Evolutionary conservation across 2,797 vertebrate genomes (phyloP).

Genomic region (Orestias chungarensis): DNA sequence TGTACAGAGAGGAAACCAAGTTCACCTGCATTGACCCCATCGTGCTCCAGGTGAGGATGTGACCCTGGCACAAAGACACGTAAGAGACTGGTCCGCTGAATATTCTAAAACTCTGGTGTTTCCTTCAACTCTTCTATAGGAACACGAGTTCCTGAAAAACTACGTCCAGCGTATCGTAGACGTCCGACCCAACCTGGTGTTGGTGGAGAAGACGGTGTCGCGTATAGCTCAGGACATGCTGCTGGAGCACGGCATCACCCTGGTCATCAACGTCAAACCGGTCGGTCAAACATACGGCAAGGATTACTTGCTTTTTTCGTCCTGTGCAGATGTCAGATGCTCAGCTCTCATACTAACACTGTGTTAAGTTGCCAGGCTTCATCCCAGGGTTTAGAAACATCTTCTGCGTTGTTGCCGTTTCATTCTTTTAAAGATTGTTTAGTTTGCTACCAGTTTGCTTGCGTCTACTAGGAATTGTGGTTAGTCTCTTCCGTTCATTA

Average conservation of each 20-base stretch:
- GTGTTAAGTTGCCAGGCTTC: neutral
- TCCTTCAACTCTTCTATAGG: conserved; percentile 72
- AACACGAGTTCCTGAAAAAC: conserved; percentile 97
- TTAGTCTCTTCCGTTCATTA: too few species aligned
- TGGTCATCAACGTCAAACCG: conserved; percentile 97
- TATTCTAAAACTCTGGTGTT: neutral
- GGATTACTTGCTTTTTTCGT: neutral
- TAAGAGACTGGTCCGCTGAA: neutral
- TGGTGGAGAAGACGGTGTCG: conserved; percentile 98
- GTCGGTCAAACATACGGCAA: conserved; percentile 74
- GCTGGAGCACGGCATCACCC: conserved; percentile 94
- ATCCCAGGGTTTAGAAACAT: neutral
- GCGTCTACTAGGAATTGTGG: too few species aligned
- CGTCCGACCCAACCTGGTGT: conserved; percentile 92
- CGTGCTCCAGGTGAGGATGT: conserved; percentile 89
- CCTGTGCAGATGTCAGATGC: neutral
- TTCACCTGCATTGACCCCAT: conserved; percentile 98
- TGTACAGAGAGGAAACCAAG: conserved; percentile 98
- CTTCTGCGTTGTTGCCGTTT: neutral
- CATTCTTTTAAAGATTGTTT: neutral
- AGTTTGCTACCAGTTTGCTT: neutral
- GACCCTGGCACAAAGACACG: too few species aligned
- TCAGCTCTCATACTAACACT: neutral
- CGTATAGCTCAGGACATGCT: conserved; percentile 99
- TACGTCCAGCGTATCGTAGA: conserved; percentile 97